Base-by-base conservation (phyloP, 2,113 vertebrate genomes). In the Bubo blakistoni region DNA sequence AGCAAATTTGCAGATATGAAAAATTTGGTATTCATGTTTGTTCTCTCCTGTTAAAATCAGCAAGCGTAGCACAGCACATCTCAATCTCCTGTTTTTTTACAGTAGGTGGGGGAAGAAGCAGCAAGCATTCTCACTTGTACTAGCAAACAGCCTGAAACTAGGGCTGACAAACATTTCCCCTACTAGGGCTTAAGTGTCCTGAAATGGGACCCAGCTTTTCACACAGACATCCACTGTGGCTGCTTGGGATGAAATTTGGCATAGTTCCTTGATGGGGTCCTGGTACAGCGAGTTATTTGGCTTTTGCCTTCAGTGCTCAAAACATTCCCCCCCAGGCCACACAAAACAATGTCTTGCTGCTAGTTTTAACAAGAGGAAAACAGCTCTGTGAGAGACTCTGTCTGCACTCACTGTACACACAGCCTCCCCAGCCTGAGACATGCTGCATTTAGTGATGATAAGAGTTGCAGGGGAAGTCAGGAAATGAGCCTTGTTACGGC, bases 361-460 rank as follows among this genome's bases (percentile, higher is more conserved):
- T 61, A 19, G 7, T 36, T 81, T 24, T 21, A 59, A 13, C 46
- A 70, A 14, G 8, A 6, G 46, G 14, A 32, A 83, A 80, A 72
- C 0, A 1, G 8, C 6, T 19, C 8, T 5, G 3, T 26, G 38
- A 77, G 30, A 69, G 38, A 32, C 7, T 6, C 1, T 32, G 2
- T 69, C 32, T 61, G 58, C 25, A 4, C 7, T 44, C 46, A 19
- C 16, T 24, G 7, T 4, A 13, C 69, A 26, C n/a, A 14, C 16
- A 25, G 17, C 10, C 17, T 70, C 40, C 32, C 19, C 69, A 81
- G 12, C 7, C 69, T 46, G 47, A 36, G 73, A 38, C 29, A 17
- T 42, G 32, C 4, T 6, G 32, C 1, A 0, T 47, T 77, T 36
- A 17, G 13, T 13, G 17, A 38, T 15, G 21, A 1, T 3, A 22